Conservation (phyloP, 64 coral and sea anemone genomes). For the Porites australiensis region DNA sequence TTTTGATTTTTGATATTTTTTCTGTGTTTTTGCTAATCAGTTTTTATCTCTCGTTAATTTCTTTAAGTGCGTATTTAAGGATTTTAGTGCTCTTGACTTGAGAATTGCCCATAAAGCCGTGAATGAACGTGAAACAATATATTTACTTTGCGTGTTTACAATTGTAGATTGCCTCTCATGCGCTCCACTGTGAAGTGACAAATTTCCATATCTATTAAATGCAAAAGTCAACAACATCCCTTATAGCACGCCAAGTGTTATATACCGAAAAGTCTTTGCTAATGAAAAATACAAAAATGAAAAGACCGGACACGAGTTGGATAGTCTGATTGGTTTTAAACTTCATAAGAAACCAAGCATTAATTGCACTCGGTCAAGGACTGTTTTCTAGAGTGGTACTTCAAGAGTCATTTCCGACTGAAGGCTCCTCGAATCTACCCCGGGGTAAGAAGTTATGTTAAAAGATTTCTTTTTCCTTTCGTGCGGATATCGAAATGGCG, state of each 20-base stretch:
- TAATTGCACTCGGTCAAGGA: slow-evolving; percentile 7
- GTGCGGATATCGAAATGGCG: not conserved
- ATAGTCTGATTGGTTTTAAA: not conserved
- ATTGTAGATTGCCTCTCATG: not conserved
- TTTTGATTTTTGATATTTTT: no score
- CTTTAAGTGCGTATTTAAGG: not conserved
- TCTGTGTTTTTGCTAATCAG: not conserved
- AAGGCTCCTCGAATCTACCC: not conserved
- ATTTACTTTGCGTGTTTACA: slow-evolving; percentile 25
- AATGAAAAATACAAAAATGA: slow-evolving; percentile 24
- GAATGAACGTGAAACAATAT: not conserved
- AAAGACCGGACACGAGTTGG: slow-evolving; percentile 14
- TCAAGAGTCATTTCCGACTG: slow-evolving; percentile 12
- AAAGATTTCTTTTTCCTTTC: not conserved
- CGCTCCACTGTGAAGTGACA: not conserved
- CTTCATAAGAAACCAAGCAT: not conserved
- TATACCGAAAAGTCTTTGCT: slow-evolving; percentile 15
- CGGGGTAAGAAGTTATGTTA: not conserved
- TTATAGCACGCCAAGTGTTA: not conserved
- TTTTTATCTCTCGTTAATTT: not conserved
- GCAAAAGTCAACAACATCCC: slow-evolving; percentile 36
- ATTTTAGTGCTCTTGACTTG: not conserved
- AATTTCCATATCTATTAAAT: slow-evolving; percentile 31
- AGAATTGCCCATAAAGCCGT: not conserved
- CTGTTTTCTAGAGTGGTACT: not conserved